These are phyloP conservation scores for Podarcis lilfordi DNA, from an alignment of 2,797 vertebrate genomes.

Conservation along the genomic window DNA sequence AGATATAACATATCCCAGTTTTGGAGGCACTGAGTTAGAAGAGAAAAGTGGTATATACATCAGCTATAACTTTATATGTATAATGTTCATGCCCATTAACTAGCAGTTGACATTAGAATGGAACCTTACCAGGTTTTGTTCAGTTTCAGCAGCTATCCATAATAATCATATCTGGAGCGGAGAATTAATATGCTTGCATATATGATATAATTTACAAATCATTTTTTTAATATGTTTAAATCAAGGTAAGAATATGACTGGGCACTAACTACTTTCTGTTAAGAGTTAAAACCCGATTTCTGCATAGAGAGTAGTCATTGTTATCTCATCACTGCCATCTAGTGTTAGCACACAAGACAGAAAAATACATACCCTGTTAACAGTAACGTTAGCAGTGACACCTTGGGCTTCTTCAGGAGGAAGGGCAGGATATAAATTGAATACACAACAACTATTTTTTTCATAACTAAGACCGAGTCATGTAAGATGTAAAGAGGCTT, in stretches of 20 bases:
- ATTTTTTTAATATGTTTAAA: background rate
- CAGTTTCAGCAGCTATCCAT: background rate
- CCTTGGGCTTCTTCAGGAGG: no score
- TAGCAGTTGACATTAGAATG: background rate
- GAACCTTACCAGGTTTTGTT: background rate
- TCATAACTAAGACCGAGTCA: no score
- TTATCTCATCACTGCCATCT: slow-evolving; percentile 2
- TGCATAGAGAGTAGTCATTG: background rate
- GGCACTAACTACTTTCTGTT: background rate
- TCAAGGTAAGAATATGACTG: background rate
- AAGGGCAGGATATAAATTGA: no score
- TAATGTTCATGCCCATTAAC: background rate
- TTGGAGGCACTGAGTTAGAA: background rate
- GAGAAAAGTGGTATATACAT: background rate
- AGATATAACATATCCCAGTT: background rate
- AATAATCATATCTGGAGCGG: background rate
- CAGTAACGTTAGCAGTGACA: background rate
- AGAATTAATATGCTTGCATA: background rate
- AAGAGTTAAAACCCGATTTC: background rate
- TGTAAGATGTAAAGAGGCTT: no score
- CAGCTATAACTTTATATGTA: background rate
- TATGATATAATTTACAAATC: background rate
- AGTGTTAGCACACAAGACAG: background rate
- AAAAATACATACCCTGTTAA: background rate
- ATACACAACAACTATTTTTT: no score